Evolutionary conservation across 2,113 vertebrate genomes (phyloP), one percentile per base, ranked within the genome.

Genomic region (Fulica atra): DNA sequence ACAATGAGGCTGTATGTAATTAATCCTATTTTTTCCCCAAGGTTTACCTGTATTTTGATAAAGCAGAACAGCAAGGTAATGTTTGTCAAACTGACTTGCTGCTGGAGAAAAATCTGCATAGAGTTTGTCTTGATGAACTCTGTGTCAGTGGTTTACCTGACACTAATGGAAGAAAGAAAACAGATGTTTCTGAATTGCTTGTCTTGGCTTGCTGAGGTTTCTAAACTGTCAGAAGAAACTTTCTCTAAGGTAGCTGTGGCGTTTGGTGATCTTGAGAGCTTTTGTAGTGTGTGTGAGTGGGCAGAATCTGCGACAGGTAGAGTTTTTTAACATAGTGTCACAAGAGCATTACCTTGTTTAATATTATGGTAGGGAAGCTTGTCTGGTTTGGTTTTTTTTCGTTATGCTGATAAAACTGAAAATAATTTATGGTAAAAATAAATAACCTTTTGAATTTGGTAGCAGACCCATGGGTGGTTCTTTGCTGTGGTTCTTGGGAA

Each of bases 201-300:
- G 57, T 40, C 48, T 87, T 74, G 61, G 44, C 80, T 86, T 94
- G 86, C 50, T 93, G 88, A 84, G 88, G 88, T 91, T 91, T 87
- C 57, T 81, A 16, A 85, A 51, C 36, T 59, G 57, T 88, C 28
- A 79, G 69, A 61, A 63, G 44, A 81, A 81, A 38, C 69, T 83
- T 76, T 38, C 54, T 59, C 40, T 8, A 35, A 73, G 44, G 29
- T 51, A 76, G 11, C 31, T 64, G 28, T 83, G 59, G 38, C 0
- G 1, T 68, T 84, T 71, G 50, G 57, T 77, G 56, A 61, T 70
- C 42, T 33, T 46, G 10, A 36, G 65, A 64, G 48, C n/a, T 79
- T 65, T 50, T 77, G 18, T 38, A 15, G 26, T 38, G 1, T 31
- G 3, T 35, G 9, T 35, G 63, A 36, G 9, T 38, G 33, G 21